Evolutionary conservation across 2,888 invertebrate genomes (phyloP).

Genomic region (Cataglyphis rosenhaueri): DNA sequence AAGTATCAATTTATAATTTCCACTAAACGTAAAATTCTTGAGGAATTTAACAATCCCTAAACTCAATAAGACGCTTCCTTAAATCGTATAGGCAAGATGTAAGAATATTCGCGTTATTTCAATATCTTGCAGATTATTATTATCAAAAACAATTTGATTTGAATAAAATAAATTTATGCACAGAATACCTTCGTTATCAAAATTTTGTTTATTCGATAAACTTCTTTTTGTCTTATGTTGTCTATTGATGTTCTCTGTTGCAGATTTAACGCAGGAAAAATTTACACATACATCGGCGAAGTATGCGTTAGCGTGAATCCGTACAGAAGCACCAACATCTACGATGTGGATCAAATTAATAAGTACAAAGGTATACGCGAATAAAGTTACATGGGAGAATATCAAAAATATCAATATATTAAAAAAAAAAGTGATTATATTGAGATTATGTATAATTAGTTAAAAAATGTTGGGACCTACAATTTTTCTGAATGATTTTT

Average conservation of each 20-base stretch:
- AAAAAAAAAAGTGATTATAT: too few relatives aligned
- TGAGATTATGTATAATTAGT: background rate
- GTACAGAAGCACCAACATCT: conserved; percentile 96
- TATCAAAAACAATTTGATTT: conserved; percentile 20
- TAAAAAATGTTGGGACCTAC: background rate
- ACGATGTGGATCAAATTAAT: conserved; percentile 93
- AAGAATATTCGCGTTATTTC: background rate
- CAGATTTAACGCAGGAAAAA: conserved; percentile 95
- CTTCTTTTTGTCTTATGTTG: background rate
- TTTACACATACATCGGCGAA: conserved; percentile 99
- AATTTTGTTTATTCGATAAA: background rate
- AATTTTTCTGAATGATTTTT: background rate
- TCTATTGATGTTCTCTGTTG: conserved; percentile 82
- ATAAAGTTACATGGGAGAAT: background rate
- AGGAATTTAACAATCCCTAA: background rate
- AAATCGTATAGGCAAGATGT: background rate
- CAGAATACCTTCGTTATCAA: background rate
- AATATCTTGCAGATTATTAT: background rate
- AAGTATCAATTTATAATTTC: background rate
- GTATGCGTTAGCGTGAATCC: conserved; percentile 99
- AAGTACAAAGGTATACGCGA: conserved; percentile 92
- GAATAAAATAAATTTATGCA: background rate
- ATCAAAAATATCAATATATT: background rate
- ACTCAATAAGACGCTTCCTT: background rate
- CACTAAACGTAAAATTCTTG: background rate